phyloP scores from a whole-genome alignment of 2,113 vertebrate species.

The Pangasianodon gigas region DNA sequence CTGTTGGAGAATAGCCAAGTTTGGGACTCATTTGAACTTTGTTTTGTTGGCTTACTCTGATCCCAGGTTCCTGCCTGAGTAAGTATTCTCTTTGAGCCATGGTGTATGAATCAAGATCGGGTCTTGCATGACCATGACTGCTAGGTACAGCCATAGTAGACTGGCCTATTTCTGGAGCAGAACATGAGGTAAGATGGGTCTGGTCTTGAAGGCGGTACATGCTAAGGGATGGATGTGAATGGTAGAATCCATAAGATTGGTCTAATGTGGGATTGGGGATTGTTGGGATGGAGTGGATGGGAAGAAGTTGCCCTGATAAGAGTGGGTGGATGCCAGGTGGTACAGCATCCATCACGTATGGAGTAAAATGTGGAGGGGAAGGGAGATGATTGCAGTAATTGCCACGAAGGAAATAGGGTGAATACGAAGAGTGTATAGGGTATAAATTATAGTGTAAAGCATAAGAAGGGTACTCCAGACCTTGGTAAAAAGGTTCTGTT shows the following conservation, averaged over 20 bases:
- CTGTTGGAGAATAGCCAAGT: conserved; percentile 81
- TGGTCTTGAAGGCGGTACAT: conserved; percentile 76
- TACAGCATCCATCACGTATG: conserved; percentile 75
- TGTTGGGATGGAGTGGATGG: conserved; percentile 60
- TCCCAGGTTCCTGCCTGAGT: conserved; percentile 48
- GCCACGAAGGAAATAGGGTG: conserved; percentile 77
- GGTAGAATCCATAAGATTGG: conserved; percentile 80
- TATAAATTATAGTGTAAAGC: conserved; percentile 71
- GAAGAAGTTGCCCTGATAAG: conserved; percentile 75
- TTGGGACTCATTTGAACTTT: conserved; percentile 77
- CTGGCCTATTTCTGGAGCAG: conserved; percentile 53
- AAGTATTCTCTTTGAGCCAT: conserved; percentile 56
- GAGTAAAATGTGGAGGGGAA: conserved; percentile 57
- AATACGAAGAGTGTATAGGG: conserved; percentile 72
- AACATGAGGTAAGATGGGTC: conserved; percentile 51
- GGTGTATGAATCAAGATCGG: conserved; percentile 60
- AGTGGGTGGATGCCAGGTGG: conserved; percentile 68
- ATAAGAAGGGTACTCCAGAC: conserved; percentile 78
- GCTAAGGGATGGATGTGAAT: conserved; percentile 65
- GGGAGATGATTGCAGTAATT: conserved; percentile 57
- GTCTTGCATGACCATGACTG: conserved; percentile 60
- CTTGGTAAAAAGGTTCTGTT: background rate
- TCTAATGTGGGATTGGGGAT: conserved; percentile 62
- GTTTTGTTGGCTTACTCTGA: conserved; percentile 74
- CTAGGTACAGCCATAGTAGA: conserved; percentile 64